Evolutionary conservation across 2,797 vertebrate genomes (phyloP).

Genomic region (Decapterus maruadsi): DNA sequence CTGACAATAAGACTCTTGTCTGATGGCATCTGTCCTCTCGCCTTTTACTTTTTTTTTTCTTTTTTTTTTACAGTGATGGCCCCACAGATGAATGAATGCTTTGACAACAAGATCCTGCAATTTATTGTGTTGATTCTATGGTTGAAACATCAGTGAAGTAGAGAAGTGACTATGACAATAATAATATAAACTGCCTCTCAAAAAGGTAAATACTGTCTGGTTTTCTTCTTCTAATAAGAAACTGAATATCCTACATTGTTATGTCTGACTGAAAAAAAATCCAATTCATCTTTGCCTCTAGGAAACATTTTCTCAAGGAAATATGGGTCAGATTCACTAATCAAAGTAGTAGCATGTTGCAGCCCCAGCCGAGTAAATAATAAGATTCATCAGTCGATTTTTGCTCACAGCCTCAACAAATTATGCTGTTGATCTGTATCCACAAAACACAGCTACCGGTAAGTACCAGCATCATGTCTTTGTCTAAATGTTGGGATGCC

Average conservation of each 20-base stretch:
- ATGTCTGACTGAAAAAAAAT: too few relatives aligned
- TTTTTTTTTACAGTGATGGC: neutral
- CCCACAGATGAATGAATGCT: neutral
- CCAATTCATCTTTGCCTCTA: neutral
- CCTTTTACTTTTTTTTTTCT: too few relatives aligned
- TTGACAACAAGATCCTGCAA: neutral
- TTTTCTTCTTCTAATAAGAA: too few relatives aligned
- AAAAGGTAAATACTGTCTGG: neutral
- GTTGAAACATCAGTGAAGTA: neutral
- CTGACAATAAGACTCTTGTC: neutral
- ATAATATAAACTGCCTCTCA: neutral
- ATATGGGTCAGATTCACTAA: neutral
- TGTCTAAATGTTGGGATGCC: neutral
- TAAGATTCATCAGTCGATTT: neutral
- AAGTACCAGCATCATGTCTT: neutral
- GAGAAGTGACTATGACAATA: neutral
- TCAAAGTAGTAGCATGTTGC: neutral
- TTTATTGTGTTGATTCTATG: neutral
- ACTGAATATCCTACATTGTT: too few relatives aligned
- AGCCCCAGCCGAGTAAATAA: neutral
- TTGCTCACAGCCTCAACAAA: neutral
- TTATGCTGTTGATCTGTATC: neutral
- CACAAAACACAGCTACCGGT: too few relatives aligned
- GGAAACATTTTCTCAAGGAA: too few relatives aligned
- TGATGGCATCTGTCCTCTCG: neutral